Conservation (phyloP, 2,113 vertebrate species). For the Eulemur macaco region DNA sequence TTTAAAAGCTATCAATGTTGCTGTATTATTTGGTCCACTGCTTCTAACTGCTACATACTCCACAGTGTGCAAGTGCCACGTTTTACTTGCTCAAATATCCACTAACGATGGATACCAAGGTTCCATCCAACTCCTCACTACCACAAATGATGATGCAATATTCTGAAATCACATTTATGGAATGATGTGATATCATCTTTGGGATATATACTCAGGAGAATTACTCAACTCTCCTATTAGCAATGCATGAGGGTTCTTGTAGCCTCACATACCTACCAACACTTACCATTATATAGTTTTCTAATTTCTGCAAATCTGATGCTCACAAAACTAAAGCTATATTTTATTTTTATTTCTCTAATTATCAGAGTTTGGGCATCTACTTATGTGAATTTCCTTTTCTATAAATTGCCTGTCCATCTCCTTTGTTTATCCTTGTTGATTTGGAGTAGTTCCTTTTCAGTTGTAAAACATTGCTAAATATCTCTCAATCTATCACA, state of each 20-base stretch:
- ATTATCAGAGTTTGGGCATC: not conserved
- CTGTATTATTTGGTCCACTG: not conserved
- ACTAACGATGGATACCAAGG: not conserved
- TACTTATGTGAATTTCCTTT: not conserved
- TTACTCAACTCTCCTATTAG: not conserved
- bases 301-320: slow-evolving; percentile 9
- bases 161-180: not conserved
- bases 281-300: not conserved
- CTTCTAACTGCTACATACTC: not conserved
- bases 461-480: not conserved
- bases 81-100: not conserved
- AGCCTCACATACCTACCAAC: not conserved
- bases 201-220: not conserved
- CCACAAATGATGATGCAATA: not conserved
- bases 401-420: not conserved
- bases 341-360: slow-evolving; percentile 8
- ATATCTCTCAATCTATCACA: not conserved
- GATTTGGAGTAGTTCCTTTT: not conserved
- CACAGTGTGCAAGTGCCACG: not conserved
- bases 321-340: not conserved
- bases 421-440: not conserved
- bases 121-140: not conserved
- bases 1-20: not conserved
- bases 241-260: not conserved
- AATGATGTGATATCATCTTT: not conserved